Evolutionary conservation across 1,140 invertebrate species (phyloP), one percentile per base, ranked within the genome.

Genomic region (Chymomyza costata): DNA sequence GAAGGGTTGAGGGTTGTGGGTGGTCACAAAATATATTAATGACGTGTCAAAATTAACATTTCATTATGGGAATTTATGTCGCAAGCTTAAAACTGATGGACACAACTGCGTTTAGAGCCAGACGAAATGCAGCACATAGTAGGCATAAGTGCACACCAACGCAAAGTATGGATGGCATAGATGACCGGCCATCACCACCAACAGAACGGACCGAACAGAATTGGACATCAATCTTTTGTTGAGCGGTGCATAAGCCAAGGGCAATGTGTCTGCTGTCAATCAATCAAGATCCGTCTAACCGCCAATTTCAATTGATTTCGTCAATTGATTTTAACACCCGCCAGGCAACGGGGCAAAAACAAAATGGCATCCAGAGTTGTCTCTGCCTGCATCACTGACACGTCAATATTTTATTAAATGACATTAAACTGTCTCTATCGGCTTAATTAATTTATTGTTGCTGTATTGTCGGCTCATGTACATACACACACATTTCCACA

Each of bases 381-480:
- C 21, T 25, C 21, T 25, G 21, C 21, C 8, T 25, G 21, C 67
- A 65, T 73, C 64, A 73, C 58, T 71, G 67, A 80, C 62, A 82
- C 78, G 82, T 84, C 82, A 84, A 84, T 84, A 84, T 84, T 84
- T 84, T 84, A 84, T 84, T 84, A 84, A 84, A 84, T 84, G 82
- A 84, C 82, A 84, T 84, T 84, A 84, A 84, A 84, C 71, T 84
- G 82, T 84, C 82, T 84, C 82, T 82, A 84, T 84, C 82, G 82
- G 82, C 76, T 84, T 84, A 84, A 84, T 84, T 84, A 84, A 84
- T 84, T 84, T 84, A 84, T 84, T 84, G 82, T 84, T 84, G 68
- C 70, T 83, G 76, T 84, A 70, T 78, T 82, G 65, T 64, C 78
- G 54, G 56, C 54, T 44, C 43, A 28, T 53, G 50, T 45, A 38